Conservation (phyloP, 1,140 invertebrate species). For the Orchesella cincta region DNA sequence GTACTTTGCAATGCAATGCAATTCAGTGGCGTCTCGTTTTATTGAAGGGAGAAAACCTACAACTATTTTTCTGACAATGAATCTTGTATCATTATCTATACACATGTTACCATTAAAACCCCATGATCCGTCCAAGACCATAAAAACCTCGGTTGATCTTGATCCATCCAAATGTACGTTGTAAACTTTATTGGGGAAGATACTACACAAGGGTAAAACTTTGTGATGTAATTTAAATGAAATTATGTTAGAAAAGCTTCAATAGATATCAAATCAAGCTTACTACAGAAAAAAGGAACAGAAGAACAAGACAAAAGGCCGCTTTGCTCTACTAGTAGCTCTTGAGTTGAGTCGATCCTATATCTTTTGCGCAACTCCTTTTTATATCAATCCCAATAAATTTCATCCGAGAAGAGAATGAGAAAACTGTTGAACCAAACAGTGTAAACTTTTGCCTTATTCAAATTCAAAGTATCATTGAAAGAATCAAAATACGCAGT, state of each 20-base stretch:
- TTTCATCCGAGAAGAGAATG: too few species aligned
- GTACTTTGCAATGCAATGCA: neutral
- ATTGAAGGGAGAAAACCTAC: constrained; percentile 1
- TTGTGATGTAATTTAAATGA: constrained; percentile 7
- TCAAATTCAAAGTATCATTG: too few species aligned
- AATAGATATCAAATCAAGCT: too few species aligned
- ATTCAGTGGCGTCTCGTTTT: constrained; percentile 22
- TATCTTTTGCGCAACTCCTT: too few species aligned
- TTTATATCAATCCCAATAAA: too few species aligned
- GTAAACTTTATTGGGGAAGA: neutral
- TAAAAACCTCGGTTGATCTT: neutral
- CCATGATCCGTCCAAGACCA: constrained; percentile 1
- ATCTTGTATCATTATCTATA: constrained; percentile 26
- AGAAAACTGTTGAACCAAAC: too few species aligned
- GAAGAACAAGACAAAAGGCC: too few species aligned
- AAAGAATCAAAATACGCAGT: too few species aligned
- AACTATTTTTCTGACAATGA: neutral
- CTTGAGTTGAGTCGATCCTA: too few species aligned
- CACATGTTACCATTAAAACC: constrained; percentile 26
- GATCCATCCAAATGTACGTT: neutral
- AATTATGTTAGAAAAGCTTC: neutral
- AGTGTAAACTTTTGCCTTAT: too few species aligned
- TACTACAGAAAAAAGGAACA: too few species aligned
- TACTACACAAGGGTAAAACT: neutral
- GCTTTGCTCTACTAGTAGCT: too few species aligned